Conservation (phyloP, 2,888 invertebrate genomes). For the Agrochola lota region DNA sequence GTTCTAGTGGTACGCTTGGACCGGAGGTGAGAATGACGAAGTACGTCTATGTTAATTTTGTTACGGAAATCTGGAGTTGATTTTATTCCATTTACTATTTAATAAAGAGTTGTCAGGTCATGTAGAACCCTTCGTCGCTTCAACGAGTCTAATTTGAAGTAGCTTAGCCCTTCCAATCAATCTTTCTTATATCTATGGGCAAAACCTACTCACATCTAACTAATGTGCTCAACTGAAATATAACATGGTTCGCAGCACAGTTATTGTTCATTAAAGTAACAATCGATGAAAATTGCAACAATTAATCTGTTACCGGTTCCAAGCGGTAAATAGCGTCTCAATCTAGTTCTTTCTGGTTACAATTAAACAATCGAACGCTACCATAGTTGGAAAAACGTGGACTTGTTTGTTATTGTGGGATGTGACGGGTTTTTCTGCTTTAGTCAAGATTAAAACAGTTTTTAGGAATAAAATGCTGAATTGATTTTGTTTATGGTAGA, state of each 20-base stretch:
- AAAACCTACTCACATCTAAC: background rate
- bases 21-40: no score
- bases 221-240: constrained; percentile 19
- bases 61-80: no score
- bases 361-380: constrained; percentile 65
- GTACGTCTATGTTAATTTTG: no score
- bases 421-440: background rate
- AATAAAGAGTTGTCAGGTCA: no score
- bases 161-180: no score
- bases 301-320: constrained; percentile 66
- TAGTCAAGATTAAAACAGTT: background rate
- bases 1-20: no score
- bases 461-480: no score
- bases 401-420: constrained; percentile 13
- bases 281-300: constrained; percentile 66
- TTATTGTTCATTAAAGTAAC: constrained; percentile 49
- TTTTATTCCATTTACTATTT: no score
- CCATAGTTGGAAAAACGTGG: constrained; percentile 43
- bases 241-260: constrained; percentile 34
- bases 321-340: constrained; percentile 60
- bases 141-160: no score
- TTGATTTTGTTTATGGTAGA: background rate
- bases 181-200: no score
- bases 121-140: no score
- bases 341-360: constrained; percentile 63